A percentile compares a stretch with the other conserved stretches of the same genome.
Evolutionary conservation across 2,888 invertebrate genomes (phyloP).

Genomic region (Calameuta idolon): DNA sequence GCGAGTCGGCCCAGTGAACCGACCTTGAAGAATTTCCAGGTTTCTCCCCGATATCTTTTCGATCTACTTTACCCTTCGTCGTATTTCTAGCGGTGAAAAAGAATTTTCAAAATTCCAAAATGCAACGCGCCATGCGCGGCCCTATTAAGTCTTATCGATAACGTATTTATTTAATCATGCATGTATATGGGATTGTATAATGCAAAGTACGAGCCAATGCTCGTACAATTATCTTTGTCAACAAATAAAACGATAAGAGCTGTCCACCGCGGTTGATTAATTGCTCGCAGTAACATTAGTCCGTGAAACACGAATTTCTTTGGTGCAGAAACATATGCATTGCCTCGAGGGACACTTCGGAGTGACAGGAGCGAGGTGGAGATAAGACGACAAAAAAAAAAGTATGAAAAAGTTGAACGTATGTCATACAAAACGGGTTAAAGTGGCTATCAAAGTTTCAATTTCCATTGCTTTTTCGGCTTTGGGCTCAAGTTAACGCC

Average conservation of each 20-base stretch:
- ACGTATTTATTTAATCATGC: not conserved
- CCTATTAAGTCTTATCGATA: not conserved
- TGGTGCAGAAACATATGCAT: not conserved
- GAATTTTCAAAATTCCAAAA: not conserved
- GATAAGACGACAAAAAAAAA: not conserved
- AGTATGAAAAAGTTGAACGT: not conserved
- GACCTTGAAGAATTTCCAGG: not conserved
- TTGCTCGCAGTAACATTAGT: not conserved
- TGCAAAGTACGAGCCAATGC: not conserved
- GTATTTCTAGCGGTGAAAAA: not conserved
- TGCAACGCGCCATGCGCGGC: not conserved
- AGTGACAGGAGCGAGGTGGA: slow-evolving; percentile 2
- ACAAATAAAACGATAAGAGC: not conserved
- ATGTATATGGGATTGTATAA: not conserved
- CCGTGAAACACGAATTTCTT: not conserved
- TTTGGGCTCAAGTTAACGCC: slow-evolving; percentile 35
- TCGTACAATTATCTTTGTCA: not conserved
- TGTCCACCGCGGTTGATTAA: not conserved
- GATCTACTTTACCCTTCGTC: not conserved
- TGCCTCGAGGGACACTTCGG: not conserved
- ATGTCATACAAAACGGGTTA: not conserved
- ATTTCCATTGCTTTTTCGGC: slow-evolving; percentile 16
- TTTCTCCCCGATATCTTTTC: not conserved
- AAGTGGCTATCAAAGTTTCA: not conserved
- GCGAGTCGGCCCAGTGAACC: not conserved